Percentiles rank a stretch among this genome's conserved stretches.
These are phyloP conservation scores for Gymnosoma rotundatum DNA, from an alignment of 2,888 invertebrate genomes.

Conservation along the genomic window DNA sequence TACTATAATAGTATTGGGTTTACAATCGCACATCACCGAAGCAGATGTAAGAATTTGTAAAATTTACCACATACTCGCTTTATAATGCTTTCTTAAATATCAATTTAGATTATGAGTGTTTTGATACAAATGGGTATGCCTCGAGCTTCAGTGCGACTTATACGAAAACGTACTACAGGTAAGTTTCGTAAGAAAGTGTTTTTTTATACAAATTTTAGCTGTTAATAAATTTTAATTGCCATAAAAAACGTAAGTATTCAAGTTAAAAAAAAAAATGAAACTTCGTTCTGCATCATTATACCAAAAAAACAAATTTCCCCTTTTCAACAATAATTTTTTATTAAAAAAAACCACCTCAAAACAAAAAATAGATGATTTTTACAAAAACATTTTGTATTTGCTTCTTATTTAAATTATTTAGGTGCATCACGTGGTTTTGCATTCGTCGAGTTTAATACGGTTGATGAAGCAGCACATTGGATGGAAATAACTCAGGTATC, in stretches of 20 bases:
- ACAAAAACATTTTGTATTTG: conserved; percentile 84
- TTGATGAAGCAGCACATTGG: conserved; percentile 94
- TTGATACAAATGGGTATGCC: conserved; percentile 88
- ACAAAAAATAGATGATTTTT: conserved; percentile 79
- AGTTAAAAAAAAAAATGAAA: conserved; percentile 58
- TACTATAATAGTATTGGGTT: conserved; percentile 89
- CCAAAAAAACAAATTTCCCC: conserved; percentile 42
- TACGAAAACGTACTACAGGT: conserved; percentile 93
- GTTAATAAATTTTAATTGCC: conserved; percentile 39
- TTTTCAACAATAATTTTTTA: conserved; percentile 58
- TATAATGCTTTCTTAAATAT: background rate
- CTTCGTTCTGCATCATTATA: conserved; percentile 69
- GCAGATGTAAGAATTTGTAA: conserved; percentile 85
- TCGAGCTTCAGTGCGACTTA: conserved; percentile 91
- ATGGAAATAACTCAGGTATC: conserved; percentile 92
- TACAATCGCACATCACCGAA: conserved; percentile 89
- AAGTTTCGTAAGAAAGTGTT: conserved; percentile 79
- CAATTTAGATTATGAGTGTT: conserved; percentile 88
- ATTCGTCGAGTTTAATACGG: conserved; percentile 96
- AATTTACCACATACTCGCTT: conserved; percentile 32
- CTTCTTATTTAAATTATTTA: conserved; percentile 87
- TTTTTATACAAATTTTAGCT: conserved; percentile 8
- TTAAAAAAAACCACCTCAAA: conserved; percentile 71
- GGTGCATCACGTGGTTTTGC: conserved; percentile 95
- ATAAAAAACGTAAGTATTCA: conserved; percentile 67